These are phyloP conservation scores for Tetropium fuscum DNA, from an alignment of 2,888 invertebrate genomes.

Conservation along the genomic window DNA sequence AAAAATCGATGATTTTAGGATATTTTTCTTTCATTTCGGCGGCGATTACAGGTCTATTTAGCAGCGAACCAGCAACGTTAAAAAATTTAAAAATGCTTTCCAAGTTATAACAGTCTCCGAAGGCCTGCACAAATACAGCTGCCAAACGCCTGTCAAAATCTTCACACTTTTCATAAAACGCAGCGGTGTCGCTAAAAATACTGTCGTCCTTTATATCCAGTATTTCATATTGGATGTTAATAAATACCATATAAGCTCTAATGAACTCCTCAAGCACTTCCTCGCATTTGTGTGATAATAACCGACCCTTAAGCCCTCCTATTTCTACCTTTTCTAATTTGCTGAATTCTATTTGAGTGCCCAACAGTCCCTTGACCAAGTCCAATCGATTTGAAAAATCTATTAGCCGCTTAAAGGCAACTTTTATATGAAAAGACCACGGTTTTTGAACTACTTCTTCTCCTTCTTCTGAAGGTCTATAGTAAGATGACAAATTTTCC, in stretches of 20 bases:
- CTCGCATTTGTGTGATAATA: slow-evolving; percentile 58
- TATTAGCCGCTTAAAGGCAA: slow-evolving; percentile 77
- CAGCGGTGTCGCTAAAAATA: slow-evolving; percentile 75
- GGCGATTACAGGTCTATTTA: slow-evolving; percentile 81
- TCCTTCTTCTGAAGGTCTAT: slow-evolving; percentile 45
- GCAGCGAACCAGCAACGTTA: slow-evolving; percentile 71
- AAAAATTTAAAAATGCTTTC: slow-evolving; percentile 73
- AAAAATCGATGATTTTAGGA: slow-evolving; percentile 72
- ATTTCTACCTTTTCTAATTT: slow-evolving; percentile 83
- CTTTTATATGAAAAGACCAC: slow-evolving; percentile 82
- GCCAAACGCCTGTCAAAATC: slow-evolving; percentile 84
- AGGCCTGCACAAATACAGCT: slow-evolving; percentile 82
- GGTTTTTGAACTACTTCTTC: slow-evolving; percentile 70
- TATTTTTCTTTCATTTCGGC: slow-evolving; percentile 78
- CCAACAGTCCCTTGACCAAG: slow-evolving; percentile 77
- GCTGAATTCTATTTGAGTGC: slow-evolving; percentile 82
- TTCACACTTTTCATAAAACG: slow-evolving; percentile 73
- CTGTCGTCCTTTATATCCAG: slow-evolving; percentile 76
- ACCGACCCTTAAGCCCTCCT: slow-evolving; percentile 62
- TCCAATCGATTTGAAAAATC: slow-evolving; percentile 74
- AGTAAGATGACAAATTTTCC: slow-evolving; percentile 63
- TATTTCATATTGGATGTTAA: slow-evolving; percentile 79
- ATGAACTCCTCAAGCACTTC: slow-evolving; percentile 61
- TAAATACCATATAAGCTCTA: slow-evolving; percentile 63
- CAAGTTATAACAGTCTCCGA: slow-evolving; percentile 81